Base-by-base conservation (phyloP, 35 echinoderm and acorn worm species). In the Patiria miniata region DNA sequence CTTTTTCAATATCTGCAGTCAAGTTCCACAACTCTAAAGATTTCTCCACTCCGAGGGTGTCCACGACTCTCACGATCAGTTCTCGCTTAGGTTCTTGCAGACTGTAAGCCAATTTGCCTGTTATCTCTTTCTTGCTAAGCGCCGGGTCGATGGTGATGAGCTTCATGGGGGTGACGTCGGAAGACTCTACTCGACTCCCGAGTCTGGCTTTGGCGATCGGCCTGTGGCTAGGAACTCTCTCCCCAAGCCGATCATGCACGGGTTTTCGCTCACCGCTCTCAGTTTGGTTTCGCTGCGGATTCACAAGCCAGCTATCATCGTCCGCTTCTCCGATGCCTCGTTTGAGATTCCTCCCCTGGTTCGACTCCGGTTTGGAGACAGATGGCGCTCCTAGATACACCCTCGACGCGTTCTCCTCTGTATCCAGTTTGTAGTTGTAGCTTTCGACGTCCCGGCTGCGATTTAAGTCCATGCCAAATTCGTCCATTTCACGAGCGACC, bases 21-120 rank as follows among this genome's bases (percentile, higher is more conserved):
- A 87, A 16, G 37, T 85, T 65, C 87, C 91, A 97, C 21, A 97
- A 19, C 39, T 87, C 40, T 5, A 90, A 36, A 19, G 87, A n/a
- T 57, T 97, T 97, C 29, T 93, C 65, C 1, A 90, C 85, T 4
- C 95, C 95, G 73, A 97, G 84, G 21, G 90, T 80, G 10, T 97
- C 60, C 54, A 97, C 95, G 30, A 90, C 73, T 56, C 76, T 87
- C 55, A 86, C 60, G 33, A 97, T 83, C 37, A 97, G 84, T 22
- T 97, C 83, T 77, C 87, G 56, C 80, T 97, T 93, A 36, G 87
- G 82, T 77, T 97, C 95, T 39, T 93, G 88, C 5, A 97, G 83
- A 79, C 91, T 93, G 57, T 83, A 97, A 0, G 95, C 91, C 30
- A 97, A 80, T 57, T 93, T 90, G 12, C 95, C 95, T 21, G 95